Evolutionary conservation across 2,888 invertebrate species (phyloP).

Genomic region (Hydrotaea diabolus): DNA sequence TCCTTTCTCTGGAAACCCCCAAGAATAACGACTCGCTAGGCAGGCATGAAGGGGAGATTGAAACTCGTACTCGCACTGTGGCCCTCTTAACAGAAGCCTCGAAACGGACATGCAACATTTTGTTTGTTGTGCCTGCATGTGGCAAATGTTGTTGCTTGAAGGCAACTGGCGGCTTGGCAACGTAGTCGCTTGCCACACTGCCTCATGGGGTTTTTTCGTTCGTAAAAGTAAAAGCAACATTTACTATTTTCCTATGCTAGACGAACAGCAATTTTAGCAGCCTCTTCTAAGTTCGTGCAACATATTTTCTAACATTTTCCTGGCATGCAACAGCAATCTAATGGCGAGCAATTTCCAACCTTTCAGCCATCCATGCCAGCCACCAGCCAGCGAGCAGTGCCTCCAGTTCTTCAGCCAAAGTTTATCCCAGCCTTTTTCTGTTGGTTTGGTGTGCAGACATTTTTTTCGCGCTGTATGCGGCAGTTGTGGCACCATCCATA

Average conservation of each 20-base stretch:
- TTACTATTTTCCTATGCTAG: slow-evolving; percentile 63
- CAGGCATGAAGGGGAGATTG: not conserved
- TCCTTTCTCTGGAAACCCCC: not conserved
- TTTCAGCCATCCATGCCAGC: not conserved
- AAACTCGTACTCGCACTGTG: not conserved
- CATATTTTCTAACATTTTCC: slow-evolving; percentile 58
- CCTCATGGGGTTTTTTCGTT: too few species aligned
- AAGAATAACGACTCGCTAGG: not conserved
- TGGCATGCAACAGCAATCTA: slow-evolving; percentile 23
- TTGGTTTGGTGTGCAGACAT: slow-evolving; percentile 48
- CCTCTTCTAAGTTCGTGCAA: slow-evolving; percentile 61
- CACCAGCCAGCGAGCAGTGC: not conserved
- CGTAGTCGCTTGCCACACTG: slow-evolving; percentile 10
- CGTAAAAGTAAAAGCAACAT: slow-evolving; percentile 67
- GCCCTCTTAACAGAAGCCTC: not conserved
- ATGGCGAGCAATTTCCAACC: slow-evolving; percentile 7
- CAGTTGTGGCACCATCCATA: not conserved
- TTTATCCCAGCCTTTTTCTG: not conserved
- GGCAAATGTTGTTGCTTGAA: slow-evolving; percentile 9
- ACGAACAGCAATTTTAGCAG: slow-evolving; percentile 55
- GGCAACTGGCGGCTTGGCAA: slow-evolving; percentile 21
- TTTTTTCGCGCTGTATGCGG: slow-evolving; percentile 20
- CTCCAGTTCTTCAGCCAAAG: slow-evolving; percentile 10
- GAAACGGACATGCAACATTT: slow-evolving; percentile 28
- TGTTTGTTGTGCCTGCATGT: not conserved